Base-by-base conservation (phyloP, 1,140 invertebrate genomes). In the Lordiphosa mommai region DNA sequence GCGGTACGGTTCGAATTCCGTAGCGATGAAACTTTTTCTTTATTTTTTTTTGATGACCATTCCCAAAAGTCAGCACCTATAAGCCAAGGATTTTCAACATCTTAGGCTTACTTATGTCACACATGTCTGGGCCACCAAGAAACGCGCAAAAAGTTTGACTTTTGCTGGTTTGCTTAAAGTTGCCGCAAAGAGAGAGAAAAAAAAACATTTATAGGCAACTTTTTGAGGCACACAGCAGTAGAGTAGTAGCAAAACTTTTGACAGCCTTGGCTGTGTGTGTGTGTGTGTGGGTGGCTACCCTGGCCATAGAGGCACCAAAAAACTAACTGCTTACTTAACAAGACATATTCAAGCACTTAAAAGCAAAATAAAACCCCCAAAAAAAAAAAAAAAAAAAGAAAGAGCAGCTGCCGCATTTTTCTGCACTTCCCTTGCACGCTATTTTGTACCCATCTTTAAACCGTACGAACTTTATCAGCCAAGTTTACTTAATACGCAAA, bases 401-500 rank as follows among this genome's bases (percentile, higher is more conserved):
- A 27, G 12, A 27, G n/a, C 38, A 27, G 9, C 40, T 13, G 10
- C 37, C 41, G 5, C 27, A 14, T 17, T 7, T 47, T 12, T 47
- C 29, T 5, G 29, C 44, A 9, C 12, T 41, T 23, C 44, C 30
- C 29, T 33, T 12, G 27, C 40, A 43, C 40, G 40, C 44, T 29
- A 30, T 33, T 49, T 49, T 37, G 29, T 49, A 17, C 29, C 32
- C 33, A 32, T 16, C 47, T 9, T 9, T 14, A 29, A 30, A 13
- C 46, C 30, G 27, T 41, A 43, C 46, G 41, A 82, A 82, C 71
- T 82, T 82, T 84, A 82, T 82, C 76, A 82, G 77, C 57, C 72
- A 82, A 82, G 76, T 82, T 82, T 77, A 84, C 76, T 82, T 84
- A 82, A 82, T 84, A 82, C 77, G 77, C 72, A 80, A 80, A 82